Conservation (phyloP, 2,113 vertebrate genomes). For the Sterna hirundo region DNA sequence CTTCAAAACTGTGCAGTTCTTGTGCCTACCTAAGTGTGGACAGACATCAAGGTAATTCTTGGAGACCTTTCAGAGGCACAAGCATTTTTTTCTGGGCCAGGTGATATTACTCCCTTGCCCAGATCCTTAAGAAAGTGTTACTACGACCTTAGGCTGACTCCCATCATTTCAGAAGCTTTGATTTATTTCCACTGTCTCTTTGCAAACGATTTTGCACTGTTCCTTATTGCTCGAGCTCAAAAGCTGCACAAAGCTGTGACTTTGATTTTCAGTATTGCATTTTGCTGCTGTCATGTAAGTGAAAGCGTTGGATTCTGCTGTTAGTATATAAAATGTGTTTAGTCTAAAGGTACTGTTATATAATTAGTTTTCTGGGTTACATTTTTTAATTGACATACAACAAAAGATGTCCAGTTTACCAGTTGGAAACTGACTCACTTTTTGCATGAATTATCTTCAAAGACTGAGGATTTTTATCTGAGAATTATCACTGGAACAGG, state of each 20-base stretch:
- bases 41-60: not conserved
- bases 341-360: not conserved
- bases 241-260: not conserved
- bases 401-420: not conserved
- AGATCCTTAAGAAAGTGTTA: not conserved
- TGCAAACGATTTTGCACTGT: not conserved
- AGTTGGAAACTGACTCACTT: not conserved
- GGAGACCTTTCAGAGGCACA: not conserved
- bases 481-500: not conserved
- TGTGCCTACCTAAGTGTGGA: not conserved
- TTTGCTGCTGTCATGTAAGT: not conserved
- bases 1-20: not conserved
- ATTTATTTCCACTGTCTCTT: not conserved
- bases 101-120: not conserved
- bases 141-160: not conserved
- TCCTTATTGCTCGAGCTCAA: not conserved
- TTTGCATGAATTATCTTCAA: not conserved
- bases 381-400: not conserved
- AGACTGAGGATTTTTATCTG: not conserved
- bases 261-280: not conserved
- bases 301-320: not conserved
- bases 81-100: not conserved
- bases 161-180: not conserved
- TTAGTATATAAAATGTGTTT: not conserved
- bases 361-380: not conserved